Conservation (phyloP, 2,113 vertebrate species). For the Bufo gargarizans region DNA sequence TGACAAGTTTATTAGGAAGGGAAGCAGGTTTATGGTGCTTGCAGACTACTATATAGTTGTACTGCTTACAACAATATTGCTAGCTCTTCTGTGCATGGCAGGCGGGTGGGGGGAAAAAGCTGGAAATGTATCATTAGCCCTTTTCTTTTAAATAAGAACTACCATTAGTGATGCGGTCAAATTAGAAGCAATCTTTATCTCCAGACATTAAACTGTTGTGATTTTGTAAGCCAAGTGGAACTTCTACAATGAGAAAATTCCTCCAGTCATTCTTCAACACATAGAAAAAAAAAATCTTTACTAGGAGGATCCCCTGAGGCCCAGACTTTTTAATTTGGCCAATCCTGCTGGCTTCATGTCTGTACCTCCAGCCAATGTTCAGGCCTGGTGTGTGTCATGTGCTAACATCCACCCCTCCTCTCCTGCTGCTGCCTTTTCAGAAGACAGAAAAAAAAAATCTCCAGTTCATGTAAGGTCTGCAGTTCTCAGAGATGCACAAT, state of each 20-base stretch:
- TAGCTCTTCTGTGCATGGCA: background rate
- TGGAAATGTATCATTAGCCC: background rate
- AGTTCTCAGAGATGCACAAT: slow-evolving; percentile 52
- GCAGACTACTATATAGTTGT: background rate
- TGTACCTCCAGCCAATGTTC: slow-evolving; percentile 29
- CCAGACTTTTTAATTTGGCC: slow-evolving; percentile 50
- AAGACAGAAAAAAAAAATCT: slow-evolving; percentile 55
- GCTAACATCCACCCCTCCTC: slow-evolving; percentile 26
- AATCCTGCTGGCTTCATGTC: slow-evolving; percentile 38
- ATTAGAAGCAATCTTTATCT: background rate
- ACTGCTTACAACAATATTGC: background rate
- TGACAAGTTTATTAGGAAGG: slow-evolving; percentile 13
- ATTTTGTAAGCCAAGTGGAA: slow-evolving; percentile 45
- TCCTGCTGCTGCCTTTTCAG: slow-evolving; percentile 53
- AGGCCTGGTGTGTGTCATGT: slow-evolving; percentile 16
- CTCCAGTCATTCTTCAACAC: slow-evolving; percentile 56
- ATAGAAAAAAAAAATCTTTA: slow-evolving; percentile 29
- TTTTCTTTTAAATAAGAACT: background rate
- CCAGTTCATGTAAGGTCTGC: slow-evolving; percentile 59
- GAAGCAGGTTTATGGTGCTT: slow-evolving; percentile 19
- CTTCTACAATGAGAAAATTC: slow-evolving; percentile 54
- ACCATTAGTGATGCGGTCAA: background rate
- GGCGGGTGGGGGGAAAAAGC: background rate
- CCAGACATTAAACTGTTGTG: slow-evolving; percentile 11
- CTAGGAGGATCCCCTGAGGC: slow-evolving; percentile 57